phyloP scores from a whole-genome alignment of 2,888 invertebrate genomes.

The Microctonus brassicae region DNA sequence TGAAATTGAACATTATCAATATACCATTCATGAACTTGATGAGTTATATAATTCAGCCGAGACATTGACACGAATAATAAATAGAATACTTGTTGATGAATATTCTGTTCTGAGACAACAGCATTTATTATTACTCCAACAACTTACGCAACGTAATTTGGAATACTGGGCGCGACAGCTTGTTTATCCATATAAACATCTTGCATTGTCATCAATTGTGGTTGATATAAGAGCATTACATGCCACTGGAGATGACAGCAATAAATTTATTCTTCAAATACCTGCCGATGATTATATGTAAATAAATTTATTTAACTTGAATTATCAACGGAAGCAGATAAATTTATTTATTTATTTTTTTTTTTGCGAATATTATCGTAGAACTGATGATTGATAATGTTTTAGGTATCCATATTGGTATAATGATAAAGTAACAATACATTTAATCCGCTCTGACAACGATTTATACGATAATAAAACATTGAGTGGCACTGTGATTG shows the following conservation, averaged over 20 bases:
- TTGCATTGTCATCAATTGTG: conserved; percentile 62
- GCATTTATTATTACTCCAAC: conserved; percentile 67
- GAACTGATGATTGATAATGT: conserved; percentile 4
- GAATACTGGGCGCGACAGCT: conserved; percentile 65
- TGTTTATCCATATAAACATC: conserved; percentile 58
- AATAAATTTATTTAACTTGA: conserved; percentile 27
- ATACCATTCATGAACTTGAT: conserved; percentile 65
- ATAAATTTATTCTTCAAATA: conserved; percentile 61
- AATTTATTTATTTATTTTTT: too few species aligned
- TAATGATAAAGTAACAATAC: conserved; percentile 66
- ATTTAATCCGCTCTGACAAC: conserved; percentile 57
- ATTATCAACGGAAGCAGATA: too few species aligned
- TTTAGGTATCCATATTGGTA: conserved; percentile 70
- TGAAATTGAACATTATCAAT: conserved; percentile 74
- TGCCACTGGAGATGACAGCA: conserved; percentile 54
- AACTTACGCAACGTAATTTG: conserved; percentile 66
- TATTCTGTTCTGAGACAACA: conserved; percentile 80
- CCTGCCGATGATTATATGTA: conserved; percentile 62
- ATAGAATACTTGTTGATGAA: conserved; percentile 76
- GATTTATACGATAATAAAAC: conserved; percentile 52
- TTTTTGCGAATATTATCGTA: neutral
- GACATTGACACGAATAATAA: conserved; percentile 75
- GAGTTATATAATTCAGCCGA: conserved; percentile 73
- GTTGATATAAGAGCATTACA: conserved; percentile 64
- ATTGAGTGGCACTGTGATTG: conserved; percentile 70